Percentiles rank a stretch among this genome's conserved stretches.
Evolutionary conservation across 2,113 vertebrate genomes (phyloP).

Genomic region (Sylvietta virens): DNA sequence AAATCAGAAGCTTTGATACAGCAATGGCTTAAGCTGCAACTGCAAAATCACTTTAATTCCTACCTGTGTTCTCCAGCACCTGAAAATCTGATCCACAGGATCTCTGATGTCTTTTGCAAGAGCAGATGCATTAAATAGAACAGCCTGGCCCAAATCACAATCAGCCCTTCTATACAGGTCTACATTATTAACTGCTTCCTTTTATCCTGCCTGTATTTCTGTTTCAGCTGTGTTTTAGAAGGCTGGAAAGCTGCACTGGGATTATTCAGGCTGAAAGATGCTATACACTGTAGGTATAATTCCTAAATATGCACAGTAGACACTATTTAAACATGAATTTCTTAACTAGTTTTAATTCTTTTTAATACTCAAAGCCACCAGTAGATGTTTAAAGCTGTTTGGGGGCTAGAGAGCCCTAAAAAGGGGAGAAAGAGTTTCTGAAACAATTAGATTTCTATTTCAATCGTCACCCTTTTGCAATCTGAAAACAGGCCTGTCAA

Average conservation of each 20-base stretch:
- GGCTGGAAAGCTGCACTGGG: not conserved
- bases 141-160: not conserved
- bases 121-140: not conserved
- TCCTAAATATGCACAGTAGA: slow-evolving; percentile 14
- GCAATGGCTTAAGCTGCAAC: not conserved
- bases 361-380: slow-evolving; percentile 23
- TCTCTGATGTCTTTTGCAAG: not conserved
- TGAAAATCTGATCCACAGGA: not conserved
- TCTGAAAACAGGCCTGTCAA: slow-evolving; percentile 41
- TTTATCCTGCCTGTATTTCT: not conserved
- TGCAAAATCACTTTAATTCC: not conserved
- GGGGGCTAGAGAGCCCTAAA: not conserved
- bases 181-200: not conserved
- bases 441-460: slow-evolving; percentile 58
- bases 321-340: not conserved
- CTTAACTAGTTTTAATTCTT: slow-evolving; percentile 16
- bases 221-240: not conserved
- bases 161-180: not conserved
- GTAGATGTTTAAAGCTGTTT: slow-evolving; percentile 34
- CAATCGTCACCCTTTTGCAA: not conserved
- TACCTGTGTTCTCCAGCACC: not conserved
- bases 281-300: not conserved
- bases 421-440: not conserved
- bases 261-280: not conserved
- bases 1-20: not conserved